These are phyloP conservation scores for Scolopax mira DNA, from an alignment of 2,113 vertebrate genomes.

Conservation along the genomic window DNA sequence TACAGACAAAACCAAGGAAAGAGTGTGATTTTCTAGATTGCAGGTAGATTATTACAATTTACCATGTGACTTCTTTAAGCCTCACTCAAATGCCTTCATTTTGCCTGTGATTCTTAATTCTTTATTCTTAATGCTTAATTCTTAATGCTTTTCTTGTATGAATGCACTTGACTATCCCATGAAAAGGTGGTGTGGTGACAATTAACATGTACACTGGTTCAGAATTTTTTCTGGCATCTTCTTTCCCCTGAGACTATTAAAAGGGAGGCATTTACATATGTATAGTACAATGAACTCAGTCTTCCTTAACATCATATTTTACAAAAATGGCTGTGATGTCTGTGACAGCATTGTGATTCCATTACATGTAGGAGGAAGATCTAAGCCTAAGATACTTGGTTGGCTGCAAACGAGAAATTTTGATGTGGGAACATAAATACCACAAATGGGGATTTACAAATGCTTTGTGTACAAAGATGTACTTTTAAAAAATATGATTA, in stretches of 20 bases:
- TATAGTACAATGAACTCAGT: conserved; percentile 62
- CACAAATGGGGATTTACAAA: conserved; percentile 63
- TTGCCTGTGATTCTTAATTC: neutral
- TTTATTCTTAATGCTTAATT: neutral
- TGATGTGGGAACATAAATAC: conserved; percentile 64
- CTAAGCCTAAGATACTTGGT: conserved; percentile 53
- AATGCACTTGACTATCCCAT: neutral
- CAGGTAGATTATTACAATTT: conserved; percentile 10
- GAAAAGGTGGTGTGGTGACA: conserved; percentile 50
- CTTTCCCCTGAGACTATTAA: conserved; percentile 37
- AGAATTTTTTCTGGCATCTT: conserved; percentile 53
- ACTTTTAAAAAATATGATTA: neutral
- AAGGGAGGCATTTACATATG: conserved; percentile 66
- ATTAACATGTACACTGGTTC: conserved; percentile 20
- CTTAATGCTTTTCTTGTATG: neutral
- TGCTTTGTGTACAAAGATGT: conserved; percentile 53
- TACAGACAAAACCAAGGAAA: conserved; percentile 1
- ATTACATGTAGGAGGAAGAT: conserved; percentile 55
- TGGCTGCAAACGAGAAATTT: conserved; percentile 70
- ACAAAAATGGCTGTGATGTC: conserved; percentile 63
- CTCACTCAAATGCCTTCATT: conserved; percentile 11
- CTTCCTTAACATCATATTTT: conserved; percentile 63
- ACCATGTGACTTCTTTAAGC: neutral
- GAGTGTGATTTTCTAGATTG: conserved; percentile 7
- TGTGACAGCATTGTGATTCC: conserved; percentile 57